These are phyloP conservation scores for Nannospalax galili DNA, from an alignment of 2,113 vertebrate species.

Conservation along the genomic window DNA sequence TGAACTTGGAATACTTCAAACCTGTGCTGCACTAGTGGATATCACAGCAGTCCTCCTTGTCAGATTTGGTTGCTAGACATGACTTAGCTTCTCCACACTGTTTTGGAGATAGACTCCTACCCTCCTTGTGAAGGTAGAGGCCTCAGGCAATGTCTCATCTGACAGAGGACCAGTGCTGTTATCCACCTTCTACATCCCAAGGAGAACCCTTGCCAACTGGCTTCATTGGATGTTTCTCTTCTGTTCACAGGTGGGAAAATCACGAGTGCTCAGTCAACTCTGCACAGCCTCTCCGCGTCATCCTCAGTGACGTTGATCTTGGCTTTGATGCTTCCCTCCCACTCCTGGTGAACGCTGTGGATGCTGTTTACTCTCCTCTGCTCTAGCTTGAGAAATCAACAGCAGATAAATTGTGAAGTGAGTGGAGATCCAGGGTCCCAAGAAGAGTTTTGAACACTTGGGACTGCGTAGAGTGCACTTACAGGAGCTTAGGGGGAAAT, in stretches of 20 bases:
- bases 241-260: slow-evolving; percentile 91
- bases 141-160: neutral
- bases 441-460: slow-evolving; percentile 72
- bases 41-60: neutral
- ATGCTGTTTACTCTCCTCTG: slow-evolving; percentile 73
- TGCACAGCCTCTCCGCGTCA: slow-evolving; percentile 85
- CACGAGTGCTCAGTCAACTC: slow-evolving; percentile 91
- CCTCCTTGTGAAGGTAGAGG: neutral
- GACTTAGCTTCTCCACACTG: neutral
- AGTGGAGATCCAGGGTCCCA: slow-evolving; percentile 64
- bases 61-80: neutral
- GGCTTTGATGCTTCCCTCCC: slow-evolving; percentile 91
- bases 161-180: neutral
- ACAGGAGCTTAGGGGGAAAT: slow-evolving; percentile 54
- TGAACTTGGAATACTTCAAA: neutral
- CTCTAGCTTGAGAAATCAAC: slow-evolving; percentile 79
- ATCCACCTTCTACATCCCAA: neutral
- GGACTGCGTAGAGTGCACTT: slow-evolving; percentile 71
- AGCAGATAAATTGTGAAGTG: slow-evolving; percentile 70
- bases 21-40: neutral
- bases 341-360: slow-evolving; percentile 90
- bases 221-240: slow-evolving; percentile 24
- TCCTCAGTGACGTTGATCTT: slow-evolving; percentile 89
- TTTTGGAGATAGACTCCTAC: neutral
- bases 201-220: neutral